These are phyloP conservation scores for Petrocephalus sullivani DNA, from an alignment of 2,797 vertebrate species.

Conservation along the genomic window DNA sequence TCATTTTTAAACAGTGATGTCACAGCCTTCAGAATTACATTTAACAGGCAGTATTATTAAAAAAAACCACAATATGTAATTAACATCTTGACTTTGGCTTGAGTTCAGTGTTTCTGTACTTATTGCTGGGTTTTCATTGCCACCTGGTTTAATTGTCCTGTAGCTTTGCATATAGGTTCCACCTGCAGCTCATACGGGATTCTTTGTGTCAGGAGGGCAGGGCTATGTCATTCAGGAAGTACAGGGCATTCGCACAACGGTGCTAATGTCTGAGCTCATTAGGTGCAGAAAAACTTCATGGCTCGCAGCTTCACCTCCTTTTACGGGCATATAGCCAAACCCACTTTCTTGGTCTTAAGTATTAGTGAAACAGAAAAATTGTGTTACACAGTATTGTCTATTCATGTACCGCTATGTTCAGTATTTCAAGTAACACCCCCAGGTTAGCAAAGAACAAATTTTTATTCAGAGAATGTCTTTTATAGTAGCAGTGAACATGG, in stretches of 20 bases:
- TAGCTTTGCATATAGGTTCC: conserved; percentile 54
- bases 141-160: conserved; percentile 69
- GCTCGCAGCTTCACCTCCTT: neutral
- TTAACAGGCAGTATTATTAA: conserved; percentile 54
- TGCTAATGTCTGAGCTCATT: conserved; percentile 54
- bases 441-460: neutral
- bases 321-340: neutral
- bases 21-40: conserved; percentile 49
- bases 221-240: conserved; percentile 67
- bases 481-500: neutral
- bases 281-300: neutral
- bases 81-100: neutral
- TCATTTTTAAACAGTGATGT: neutral
- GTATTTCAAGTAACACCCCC: neutral
- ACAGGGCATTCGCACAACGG: conserved; percentile 43
- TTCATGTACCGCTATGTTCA: neutral
- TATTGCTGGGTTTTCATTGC: conserved; percentile 46
- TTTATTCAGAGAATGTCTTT: neutral
- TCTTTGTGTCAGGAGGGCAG: conserved; percentile 69
- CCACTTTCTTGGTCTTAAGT: neutral
- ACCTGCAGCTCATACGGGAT: conserved; percentile 38
- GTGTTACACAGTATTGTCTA: neutral
- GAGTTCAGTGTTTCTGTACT: neutral
- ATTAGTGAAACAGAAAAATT: neutral
- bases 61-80: neutral